Conservation (phyloP, 92 coral and sea anemone genomes). For the Paragorgia papillata region DNA sequence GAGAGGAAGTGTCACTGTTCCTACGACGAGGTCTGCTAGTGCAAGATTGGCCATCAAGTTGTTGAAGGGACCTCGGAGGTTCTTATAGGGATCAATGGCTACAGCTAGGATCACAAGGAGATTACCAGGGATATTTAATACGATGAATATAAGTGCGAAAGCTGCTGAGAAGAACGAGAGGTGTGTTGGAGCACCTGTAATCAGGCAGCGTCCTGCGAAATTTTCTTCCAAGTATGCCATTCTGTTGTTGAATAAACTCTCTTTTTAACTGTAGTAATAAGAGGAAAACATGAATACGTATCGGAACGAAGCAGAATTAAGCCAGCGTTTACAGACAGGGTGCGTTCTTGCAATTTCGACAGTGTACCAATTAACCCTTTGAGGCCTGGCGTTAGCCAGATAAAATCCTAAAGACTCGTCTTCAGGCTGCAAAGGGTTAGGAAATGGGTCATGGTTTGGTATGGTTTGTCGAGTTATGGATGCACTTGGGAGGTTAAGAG, state of each 20-base stretch:
- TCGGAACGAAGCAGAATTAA: no score
- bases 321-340: no score
- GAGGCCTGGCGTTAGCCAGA: no score
- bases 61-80: slow-evolving; percentile 49
- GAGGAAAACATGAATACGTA: neutral
- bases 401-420: no score
- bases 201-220: slow-evolving; percentile 30
- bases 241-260: neutral
- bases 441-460: no score
- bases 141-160: slow-evolving; percentile 26
- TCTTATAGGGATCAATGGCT: slow-evolving; percentile 46
- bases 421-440: no score
- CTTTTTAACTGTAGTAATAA: neutral
- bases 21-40: slow-evolving; percentile 46
- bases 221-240: slow-evolving; percentile 27
- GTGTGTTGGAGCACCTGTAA: slow-evolving; percentile 39
- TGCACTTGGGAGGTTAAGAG: no score
- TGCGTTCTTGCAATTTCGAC: no score
- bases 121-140: slow-evolving; percentile 53
- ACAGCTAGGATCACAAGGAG: slow-evolving; percentile 55
- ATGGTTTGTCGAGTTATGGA: no score
- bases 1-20: slow-evolving; percentile 44
- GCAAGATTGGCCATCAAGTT: slow-evolving; percentile 50
- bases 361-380: no score
- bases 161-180: slow-evolving; percentile 47